Evolutionary conservation across 2,888 invertebrate genomes (phyloP).

Genomic region (Thera britannica): DNA sequence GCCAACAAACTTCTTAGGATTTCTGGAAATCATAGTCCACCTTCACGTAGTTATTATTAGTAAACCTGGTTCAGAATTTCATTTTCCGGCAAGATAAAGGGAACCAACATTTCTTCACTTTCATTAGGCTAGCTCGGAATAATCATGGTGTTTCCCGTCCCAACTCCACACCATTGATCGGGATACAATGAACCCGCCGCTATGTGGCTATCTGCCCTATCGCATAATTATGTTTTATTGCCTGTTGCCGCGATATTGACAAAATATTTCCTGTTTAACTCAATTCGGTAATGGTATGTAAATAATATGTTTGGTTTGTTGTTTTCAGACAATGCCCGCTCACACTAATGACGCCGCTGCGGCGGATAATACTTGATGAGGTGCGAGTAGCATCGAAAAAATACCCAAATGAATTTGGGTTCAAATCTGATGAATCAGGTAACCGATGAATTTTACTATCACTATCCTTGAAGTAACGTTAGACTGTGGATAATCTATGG

Average conservation of each 20-base stretch:
- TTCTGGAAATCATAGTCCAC: slow-evolving; percentile 1
- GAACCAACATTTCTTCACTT: slow-evolving; percentile 14
- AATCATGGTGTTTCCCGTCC: slow-evolving; percentile 24
- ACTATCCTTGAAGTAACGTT: too few relatives aligned
- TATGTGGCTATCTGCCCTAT: slow-evolving; percentile 34
- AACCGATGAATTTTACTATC: slow-evolving; percentile 38
- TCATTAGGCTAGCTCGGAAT: slow-evolving; percentile 5
- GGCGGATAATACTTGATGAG: slow-evolving; percentile 88
- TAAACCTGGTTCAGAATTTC: slow-evolving; percentile 9
- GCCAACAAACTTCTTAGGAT: slow-evolving; percentile 6
- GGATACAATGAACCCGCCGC: slow-evolving; percentile 35
- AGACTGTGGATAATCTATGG: too few relatives aligned
- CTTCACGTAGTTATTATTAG: slow-evolving; percentile 2
- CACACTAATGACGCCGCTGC: slow-evolving; percentile 87
- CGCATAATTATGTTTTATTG: slow-evolving; percentile 41
- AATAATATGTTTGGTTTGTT: slow-evolving; percentile 33
- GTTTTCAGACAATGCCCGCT: slow-evolving; percentile 88
- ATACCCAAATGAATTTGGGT: slow-evolving; percentile 87
- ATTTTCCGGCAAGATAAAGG: slow-evolving; percentile 18
- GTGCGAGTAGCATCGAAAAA: slow-evolving; percentile 86
- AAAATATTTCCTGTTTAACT: slow-evolving; percentile 32
- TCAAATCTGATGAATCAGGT: slow-evolving; percentile 86
- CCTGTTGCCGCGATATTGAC: slow-evolving; percentile 35
- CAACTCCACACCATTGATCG: slow-evolving; percentile 34
- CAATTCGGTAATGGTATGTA: slow-evolving; percentile 15